phyloP scores from a whole-genome alignment of 2,888 invertebrate species.

The Drosophila infuscata region DNA sequence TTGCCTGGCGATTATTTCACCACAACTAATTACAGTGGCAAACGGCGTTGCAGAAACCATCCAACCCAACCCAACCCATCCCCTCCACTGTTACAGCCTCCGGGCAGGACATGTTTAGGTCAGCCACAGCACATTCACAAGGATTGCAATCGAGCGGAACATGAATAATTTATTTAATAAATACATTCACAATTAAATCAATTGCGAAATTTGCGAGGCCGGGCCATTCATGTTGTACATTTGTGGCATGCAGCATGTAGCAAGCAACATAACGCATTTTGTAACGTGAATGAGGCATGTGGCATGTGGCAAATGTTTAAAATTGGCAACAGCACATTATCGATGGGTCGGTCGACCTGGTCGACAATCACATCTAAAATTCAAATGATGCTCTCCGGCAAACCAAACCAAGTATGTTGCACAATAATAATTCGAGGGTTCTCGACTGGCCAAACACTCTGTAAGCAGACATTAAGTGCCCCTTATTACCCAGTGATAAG shows the following conservation, averaged over 20 bases:
- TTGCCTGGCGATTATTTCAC: slow-evolving; percentile 76
- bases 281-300: background rate
- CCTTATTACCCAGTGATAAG: background rate
- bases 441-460: slow-evolving; percentile 7
- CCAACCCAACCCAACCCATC: background rate
- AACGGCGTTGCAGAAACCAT: slow-evolving; percentile 36
- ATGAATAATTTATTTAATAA: slow-evolving; percentile 81
- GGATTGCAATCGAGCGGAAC: slow-evolving; percentile 62
- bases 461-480: background rate
- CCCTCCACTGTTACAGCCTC: background rate
- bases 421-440: background rate
- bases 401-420: background rate
- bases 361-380: slow-evolving; percentile 14
- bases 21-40: slow-evolving; percentile 80
- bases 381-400: slow-evolving; percentile 1
- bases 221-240: slow-evolving; percentile 14
- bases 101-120: slow-evolving; percentile 73
- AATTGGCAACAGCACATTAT: slow-evolving; percentile 25
- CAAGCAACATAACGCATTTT: background rate
- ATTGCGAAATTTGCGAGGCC: slow-evolving; percentile 64
- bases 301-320: slow-evolving; percentile 29
- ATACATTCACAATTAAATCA: slow-evolving; percentile 79
- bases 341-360: slow-evolving; percentile 34
- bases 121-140: slow-evolving; percentile 73
- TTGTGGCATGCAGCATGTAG: slow-evolving; percentile 19